phyloP scores from a whole-genome alignment of 2,797 vertebrate genomes.

The Emys orbicularis region DNA sequence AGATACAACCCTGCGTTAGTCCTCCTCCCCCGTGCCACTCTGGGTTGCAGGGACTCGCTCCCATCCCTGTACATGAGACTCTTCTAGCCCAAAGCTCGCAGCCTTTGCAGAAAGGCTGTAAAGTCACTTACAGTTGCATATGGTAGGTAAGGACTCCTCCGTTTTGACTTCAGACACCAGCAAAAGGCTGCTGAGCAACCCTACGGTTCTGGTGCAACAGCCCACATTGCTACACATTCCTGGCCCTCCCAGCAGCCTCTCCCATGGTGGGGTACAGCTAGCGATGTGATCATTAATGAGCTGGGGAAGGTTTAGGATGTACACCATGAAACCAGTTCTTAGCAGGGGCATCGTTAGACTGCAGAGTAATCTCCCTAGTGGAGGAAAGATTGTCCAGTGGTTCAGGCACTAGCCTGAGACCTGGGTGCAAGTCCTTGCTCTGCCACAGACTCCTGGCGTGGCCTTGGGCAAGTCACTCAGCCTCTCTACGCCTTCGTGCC shows the following conservation, averaged over 20 bases:
- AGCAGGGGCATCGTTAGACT: background rate
- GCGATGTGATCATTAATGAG: too few relatives aligned
- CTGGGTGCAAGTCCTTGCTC: background rate
- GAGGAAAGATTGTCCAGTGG: background rate
- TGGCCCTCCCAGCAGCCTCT: background rate
- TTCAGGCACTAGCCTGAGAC: background rate
- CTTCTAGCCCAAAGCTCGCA: background rate
- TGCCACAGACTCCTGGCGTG: background rate
- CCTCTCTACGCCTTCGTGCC: background rate
- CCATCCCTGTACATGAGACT: background rate
- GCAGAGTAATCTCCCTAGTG: background rate
- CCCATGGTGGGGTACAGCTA: accelerated
- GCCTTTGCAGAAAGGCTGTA: background rate
- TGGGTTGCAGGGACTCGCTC: accelerated
- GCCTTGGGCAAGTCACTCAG: background rate
- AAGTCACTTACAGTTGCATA: background rate
- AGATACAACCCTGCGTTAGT: background rate
- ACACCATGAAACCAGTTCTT: background rate
- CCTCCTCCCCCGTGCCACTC: background rate
- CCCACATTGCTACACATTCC: background rate
- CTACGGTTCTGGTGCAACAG: accelerated
- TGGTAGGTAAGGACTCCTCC: background rate
- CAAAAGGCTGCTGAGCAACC: background rate
- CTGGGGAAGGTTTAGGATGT: background rate
- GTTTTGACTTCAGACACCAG: too few relatives aligned